phyloP scores from a whole-genome alignment of 2,888 invertebrate genomes.

The Drosophila imparisetae region DNA sequence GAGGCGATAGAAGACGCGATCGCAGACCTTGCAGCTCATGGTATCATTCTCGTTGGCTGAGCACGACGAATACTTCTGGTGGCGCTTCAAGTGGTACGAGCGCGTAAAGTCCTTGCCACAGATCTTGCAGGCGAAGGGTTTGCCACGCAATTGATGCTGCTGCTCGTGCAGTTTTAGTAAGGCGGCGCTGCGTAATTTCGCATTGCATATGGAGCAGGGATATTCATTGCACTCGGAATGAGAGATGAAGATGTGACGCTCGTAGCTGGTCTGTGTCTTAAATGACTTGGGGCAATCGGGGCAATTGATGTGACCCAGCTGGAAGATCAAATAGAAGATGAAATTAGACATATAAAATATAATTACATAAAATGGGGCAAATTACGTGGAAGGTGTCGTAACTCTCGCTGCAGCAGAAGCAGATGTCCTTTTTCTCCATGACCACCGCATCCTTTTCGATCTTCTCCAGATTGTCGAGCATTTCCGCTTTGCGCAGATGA shows the following conservation, averaged over 20 bases:
- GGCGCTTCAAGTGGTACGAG: conserved; percentile 89
- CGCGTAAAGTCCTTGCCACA: conserved; percentile 91
- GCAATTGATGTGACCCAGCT: conserved; percentile 85
- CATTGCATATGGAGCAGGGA: conserved; percentile 88
- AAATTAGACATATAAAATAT: neutral
- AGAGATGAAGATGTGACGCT: conserved; percentile 88
- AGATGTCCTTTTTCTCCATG: conserved; percentile 83
- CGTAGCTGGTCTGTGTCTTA: conserved; percentile 88
- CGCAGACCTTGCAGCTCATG: conserved; percentile 84
- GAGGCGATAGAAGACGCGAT: conserved; percentile 85
- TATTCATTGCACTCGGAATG: conserved; percentile 89
- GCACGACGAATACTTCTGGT: conserved; percentile 82
- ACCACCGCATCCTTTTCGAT: conserved; percentile 82
- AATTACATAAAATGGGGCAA: neutral
- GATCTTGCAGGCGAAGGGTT: conserved; percentile 88
- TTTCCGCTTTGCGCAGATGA: conserved; percentile 78
- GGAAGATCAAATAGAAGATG: neutral
- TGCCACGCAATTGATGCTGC: conserved; percentile 87
- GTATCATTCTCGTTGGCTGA: conserved; percentile 79
- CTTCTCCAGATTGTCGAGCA: conserved; percentile 82
- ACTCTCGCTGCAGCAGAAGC: conserved; percentile 84
- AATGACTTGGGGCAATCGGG: conserved; percentile 90
- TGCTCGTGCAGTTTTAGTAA: conserved; percentile 88
- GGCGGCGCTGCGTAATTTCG: conserved; percentile 87
- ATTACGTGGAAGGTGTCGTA: conserved; percentile 84